Evolutionary conservation across 2,888 invertebrate species (phyloP), one percentile per base, ranked within the genome.

Genomic region (Erebia ligea): DNA sequence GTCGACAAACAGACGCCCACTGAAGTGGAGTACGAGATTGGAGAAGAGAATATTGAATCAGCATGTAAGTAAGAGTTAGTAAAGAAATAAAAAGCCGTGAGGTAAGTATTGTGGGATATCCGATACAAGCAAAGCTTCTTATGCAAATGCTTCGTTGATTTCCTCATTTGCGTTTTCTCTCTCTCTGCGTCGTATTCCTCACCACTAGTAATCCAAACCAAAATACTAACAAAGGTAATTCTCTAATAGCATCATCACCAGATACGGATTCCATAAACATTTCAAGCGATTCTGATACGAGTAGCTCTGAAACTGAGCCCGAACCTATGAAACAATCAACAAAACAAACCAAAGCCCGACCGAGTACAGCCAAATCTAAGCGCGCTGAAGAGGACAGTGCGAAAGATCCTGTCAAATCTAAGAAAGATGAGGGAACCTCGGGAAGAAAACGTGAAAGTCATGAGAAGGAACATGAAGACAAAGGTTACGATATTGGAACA

Each of bases 11-110:
- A 85, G 34, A 69, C 74, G 1, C 82, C 85, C 0, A 70, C 77
- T 13, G 80, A 86, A 1, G 68, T 91, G 1, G 58, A 86, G 9
- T 91, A 86, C 61, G 88, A 91, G 73, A 88, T 92, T 2, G 91
- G 92, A 8, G 90, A 91, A 21, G 89, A 92, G 69, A 79, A 82
- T 10, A 59, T 90, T 3, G 89, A 90, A 0, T 83, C 84, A 4
- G 79, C 70, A 52, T 77, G 91, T 92, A 78, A 80, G 86, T 68
- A n/a, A 34, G 6, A n/a, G n/a, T n/a, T 62, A 1, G n/a, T n/a
- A 56, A 21, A 50, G 25, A 25, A 25, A 25, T 25, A 4, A 25
- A 25, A n/a, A n/a, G n/a, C n/a, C n/a, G n/a, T n/a, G n/a, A 25
- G 25, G 25, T n/a, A n/a, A n/a, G n/a, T 25, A 25, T 25, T 25